Base-by-base conservation (phyloP, 2,113 vertebrate species). In the Theristicus caerulescens region DNA sequence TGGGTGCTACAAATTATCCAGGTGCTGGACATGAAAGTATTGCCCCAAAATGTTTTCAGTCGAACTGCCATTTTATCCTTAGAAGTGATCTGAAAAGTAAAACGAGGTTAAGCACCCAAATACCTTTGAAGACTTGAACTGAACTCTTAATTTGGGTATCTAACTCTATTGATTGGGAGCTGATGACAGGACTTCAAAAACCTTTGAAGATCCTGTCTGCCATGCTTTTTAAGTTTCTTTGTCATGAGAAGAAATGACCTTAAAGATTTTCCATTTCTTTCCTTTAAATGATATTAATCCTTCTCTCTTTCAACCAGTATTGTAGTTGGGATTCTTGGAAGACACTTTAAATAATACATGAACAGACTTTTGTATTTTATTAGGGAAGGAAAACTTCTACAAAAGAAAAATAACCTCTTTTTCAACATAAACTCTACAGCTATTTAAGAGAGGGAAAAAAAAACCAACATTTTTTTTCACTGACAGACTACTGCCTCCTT, bases 141-240 rank as follows among this genome's bases (percentile, higher is more conserved):
- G 61, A 96, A 93, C 94, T 94, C 94, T 90, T 96, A 90, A 94
- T 95, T 96, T 96, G 70, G 62, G 54, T 90, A 91, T 79, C 93
- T 94, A 94, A 85, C 90, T 82, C 70, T 94, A 96, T 96, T 95
- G 93, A 97, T 90, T 82, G 84, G 78, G 54, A 91, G 66, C n/a
- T 89, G 92, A 95, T 69, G 95, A 91, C 66, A 93, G 82, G 87
- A 87, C 82, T 95, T 89, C 78, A 74, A 78, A 86, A 93, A 85
- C 84, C 90, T 96, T 94, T 96, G 92, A 95, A 94, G 96, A 91
- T 85, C 40, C 78, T 80, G 71, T 73, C 90, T 95, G 64, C 79
- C 70, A 57, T 21, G 74, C 81, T 97, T 95, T 89, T 93, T 7
- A 90, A 86, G 70, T 91, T 93, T 66, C 84, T 92, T 97, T 91